Percentiles rank a stretch among this genome's conserved stretches.
Evolutionary conservation across 1,140 invertebrate genomes (phyloP).

Genomic region (Thalassaphorura encarpata): DNA sequence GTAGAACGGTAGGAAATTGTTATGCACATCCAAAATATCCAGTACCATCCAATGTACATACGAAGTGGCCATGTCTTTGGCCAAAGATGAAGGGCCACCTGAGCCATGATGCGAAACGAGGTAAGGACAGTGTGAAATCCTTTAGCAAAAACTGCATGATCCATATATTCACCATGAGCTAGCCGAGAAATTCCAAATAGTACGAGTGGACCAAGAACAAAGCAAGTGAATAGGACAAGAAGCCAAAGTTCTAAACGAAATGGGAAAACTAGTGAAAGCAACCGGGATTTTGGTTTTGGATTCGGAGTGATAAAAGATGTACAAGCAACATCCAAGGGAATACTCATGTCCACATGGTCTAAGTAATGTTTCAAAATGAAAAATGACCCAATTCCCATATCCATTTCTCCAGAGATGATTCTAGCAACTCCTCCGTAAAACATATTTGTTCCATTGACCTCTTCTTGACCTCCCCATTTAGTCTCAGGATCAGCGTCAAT

Average conservation of each 20-base stretch:
- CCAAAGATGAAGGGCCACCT: constrained; percentile 28
- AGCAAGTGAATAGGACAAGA: constrained; percentile 16
- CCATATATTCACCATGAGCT: not conserved
- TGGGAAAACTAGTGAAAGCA: constrained; percentile 67
- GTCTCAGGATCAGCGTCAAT: constrained; percentile 14
- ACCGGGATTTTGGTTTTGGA: constrained; percentile 62
- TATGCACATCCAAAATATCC: constrained; percentile 67
- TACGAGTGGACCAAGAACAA: constrained; percentile 20
- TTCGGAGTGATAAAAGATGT: constrained; percentile 72
- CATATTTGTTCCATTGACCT: too few species aligned
- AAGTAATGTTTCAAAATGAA: constrained; percentile 58
- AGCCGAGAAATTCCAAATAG: constrained; percentile 10
- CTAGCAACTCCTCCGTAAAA: too few species aligned
- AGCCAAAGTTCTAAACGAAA: constrained; percentile 49
- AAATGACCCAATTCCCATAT: constrained; percentile 64
- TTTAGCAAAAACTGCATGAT: constrained; percentile 12
- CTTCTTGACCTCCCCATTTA: constrained; percentile 8
- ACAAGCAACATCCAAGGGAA: constrained; percentile 66
- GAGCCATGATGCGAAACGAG: constrained; percentile 23
- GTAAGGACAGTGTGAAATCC: constrained; percentile 13
- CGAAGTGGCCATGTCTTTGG: constrained; percentile 54
- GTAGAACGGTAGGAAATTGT: constrained; percentile 66
- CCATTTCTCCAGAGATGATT: constrained; percentile 50
- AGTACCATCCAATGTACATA: constrained; percentile 70
- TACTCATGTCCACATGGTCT: constrained; percentile 59